Conservation (phyloP, 2,888 invertebrate species). For the Merodon equestris region DNA sequence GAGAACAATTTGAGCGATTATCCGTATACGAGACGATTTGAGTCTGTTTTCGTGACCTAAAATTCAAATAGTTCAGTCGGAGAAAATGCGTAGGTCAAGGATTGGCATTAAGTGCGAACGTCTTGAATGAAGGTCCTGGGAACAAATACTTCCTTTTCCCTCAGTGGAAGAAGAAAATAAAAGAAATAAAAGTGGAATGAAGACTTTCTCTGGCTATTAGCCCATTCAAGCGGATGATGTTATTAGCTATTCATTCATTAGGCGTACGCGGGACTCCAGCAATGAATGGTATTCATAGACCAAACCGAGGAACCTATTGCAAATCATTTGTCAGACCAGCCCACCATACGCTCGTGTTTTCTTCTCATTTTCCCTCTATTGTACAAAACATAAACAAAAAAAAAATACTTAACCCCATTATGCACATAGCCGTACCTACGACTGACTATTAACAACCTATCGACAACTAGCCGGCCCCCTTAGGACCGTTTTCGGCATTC, state of each 20-base stretch:
- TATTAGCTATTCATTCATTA: conserved; percentile 31
- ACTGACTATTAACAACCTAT: conserved; percentile 13
- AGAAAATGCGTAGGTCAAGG: conserved; percentile 47
- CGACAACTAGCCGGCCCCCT: background rate
- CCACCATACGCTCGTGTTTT: conserved; percentile 12
- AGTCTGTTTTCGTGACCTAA: conserved; percentile 54
- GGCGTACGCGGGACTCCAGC: background rate
- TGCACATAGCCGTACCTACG: conserved; percentile 1
- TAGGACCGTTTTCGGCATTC: conserved; percentile 11
- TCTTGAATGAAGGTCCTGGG: conserved; percentile 34
- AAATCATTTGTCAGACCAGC: conserved; percentile 42
- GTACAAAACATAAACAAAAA: too few relatives aligned
- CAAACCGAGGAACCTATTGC: conserved; percentile 21
- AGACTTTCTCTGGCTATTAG: background rate
- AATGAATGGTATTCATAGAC: conserved; percentile 17
- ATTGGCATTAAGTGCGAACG: conserved; percentile 38
- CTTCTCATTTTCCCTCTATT: background rate
- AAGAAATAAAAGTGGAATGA: background rate
- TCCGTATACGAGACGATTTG: conserved; percentile 18
- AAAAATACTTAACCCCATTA: conserved; percentile 36
- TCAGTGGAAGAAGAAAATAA: background rate
- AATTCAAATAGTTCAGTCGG: conserved; percentile 46
- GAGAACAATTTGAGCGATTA: conserved; percentile 48
- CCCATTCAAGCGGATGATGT: background rate
- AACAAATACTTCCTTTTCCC: conserved; percentile 9